These are phyloP conservation scores for Sweltsa coloradensis DNA, from an alignment of 1,140 invertebrate species.

Conservation along the genomic window DNA sequence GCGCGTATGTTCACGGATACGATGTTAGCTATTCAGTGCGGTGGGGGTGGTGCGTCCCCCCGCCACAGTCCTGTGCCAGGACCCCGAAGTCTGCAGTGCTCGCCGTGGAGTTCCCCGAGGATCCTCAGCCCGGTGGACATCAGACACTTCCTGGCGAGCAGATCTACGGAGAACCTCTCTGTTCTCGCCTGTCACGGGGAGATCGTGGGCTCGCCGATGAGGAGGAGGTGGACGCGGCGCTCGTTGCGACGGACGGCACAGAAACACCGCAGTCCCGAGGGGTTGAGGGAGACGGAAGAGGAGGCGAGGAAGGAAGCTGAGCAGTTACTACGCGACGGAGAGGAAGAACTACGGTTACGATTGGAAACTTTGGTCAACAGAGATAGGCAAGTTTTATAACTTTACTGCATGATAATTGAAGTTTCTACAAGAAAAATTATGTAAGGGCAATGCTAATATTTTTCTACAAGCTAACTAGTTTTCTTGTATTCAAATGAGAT, in stretches of 20 bases:
- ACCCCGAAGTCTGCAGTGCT: constrained; percentile 29
- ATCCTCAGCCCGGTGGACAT: constrained; percentile 38
- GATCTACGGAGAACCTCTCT: constrained; percentile 35
- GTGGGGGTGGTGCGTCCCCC: constrained; percentile 21
- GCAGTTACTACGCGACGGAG: constrained; percentile 24
- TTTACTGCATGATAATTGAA: background rate
- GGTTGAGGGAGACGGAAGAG: constrained; percentile 10
- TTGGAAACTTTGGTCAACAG: constrained; percentile 24
- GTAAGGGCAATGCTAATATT: background rate
- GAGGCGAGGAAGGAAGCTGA: constrained; percentile 23
- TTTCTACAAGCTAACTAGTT: background rate
- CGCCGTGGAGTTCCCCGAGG: constrained; percentile 39
- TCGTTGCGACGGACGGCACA: constrained; percentile 22
- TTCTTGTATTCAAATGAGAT: constrained; percentile 2
- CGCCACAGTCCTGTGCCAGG: constrained; percentile 25
- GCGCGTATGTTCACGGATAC: constrained; percentile 39
- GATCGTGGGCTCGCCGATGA: constrained; percentile 25
- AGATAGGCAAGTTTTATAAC: constrained; percentile 18
- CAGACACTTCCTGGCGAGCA: constrained; percentile 33
- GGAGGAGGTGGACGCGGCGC: constrained; percentile 25
- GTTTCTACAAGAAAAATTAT: background rate
- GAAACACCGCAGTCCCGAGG: constrained; percentile 13
- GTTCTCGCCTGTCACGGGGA: constrained; percentile 17
- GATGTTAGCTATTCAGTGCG: constrained; percentile 33
- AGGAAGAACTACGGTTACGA: constrained; percentile 25